Evolutionary conservation across 2,797 vertebrate genomes (phyloP).

Genomic region (Epinephelus coioides): DNA sequence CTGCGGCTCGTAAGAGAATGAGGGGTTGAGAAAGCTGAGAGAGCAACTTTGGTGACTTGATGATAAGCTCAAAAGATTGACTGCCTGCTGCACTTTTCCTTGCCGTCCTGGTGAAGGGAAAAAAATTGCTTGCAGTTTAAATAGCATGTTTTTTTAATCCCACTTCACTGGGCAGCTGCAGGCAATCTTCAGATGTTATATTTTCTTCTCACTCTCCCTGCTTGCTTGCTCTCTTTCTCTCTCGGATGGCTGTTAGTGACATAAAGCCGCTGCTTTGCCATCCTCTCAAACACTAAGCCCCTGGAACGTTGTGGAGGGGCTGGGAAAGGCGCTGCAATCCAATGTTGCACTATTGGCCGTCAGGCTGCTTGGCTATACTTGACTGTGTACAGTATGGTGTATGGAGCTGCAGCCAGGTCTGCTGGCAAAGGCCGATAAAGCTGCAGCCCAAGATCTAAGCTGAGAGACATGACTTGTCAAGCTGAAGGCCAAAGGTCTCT

Average conservation of each 20-base stretch:
- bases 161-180: conserved; percentile 72
- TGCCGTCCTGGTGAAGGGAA: conserved; percentile 43
- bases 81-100: conserved; percentile 70
- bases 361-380: conserved; percentile 25
- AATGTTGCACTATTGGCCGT: conserved; percentile 31
- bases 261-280: conserved; percentile 70
- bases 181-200: conserved; percentile 75
- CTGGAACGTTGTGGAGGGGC: conserved; percentile 43
- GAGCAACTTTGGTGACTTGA: conserved; percentile 71
- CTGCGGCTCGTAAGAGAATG: conserved; percentile 36
- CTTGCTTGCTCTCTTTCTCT: conserved; percentile 43
- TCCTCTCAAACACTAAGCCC: conserved; percentile 63
- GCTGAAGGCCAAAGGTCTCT: conserved; percentile 41
- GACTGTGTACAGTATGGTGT: conserved; percentile 28
- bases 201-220: conserved; percentile 45
- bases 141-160: conserved; percentile 81
- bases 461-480: conserved; percentile 43
- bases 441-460: conserved; percentile 36
- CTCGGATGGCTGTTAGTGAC: conserved; percentile 67
- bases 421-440: conserved; percentile 41
- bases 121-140: conserved; percentile 75
- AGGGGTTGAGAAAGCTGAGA: conserved; percentile 57
- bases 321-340: conserved; percentile 19
- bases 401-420: conserved; percentile 55
- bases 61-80: conserved; percentile 77